phyloP scores from a whole-genome alignment of 2,797 vertebrate species.

The Anguilla anguilla region DNA sequence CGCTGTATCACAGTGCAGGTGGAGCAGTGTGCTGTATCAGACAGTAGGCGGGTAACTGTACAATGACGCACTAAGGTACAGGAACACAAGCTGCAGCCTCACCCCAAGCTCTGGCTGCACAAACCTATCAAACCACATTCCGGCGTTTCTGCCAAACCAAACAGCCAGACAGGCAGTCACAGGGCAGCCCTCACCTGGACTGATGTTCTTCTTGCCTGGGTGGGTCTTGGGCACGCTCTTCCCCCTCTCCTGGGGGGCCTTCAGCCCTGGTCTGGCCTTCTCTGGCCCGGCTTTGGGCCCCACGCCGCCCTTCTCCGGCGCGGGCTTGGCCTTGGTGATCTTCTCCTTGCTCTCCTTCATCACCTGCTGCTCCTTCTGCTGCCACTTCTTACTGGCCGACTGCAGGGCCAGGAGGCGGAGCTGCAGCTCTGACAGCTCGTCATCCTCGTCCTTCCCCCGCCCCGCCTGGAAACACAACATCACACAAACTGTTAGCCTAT shows the following conservation, averaged over 20 bases:
- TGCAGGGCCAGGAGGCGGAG: slow-evolving; percentile 93
- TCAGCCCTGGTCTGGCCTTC: slow-evolving; percentile 76
- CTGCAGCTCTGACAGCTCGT: slow-evolving; percentile 93
- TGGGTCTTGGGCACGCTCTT: slow-evolving; percentile 75
- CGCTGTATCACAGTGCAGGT: too few relatives aligned
- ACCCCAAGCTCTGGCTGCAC: neutral
- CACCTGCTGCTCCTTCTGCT: slow-evolving; percentile 95
- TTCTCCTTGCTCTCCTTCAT: slow-evolving; percentile 96
- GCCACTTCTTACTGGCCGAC: slow-evolving; percentile 98
- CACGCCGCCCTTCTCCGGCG: slow-evolving; percentile 71
- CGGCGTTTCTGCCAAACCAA: neutral
- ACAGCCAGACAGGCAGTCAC: neutral
- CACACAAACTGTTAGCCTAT: neutral
- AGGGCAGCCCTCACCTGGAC: slow-evolving; percentile 57
- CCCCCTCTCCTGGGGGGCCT: slow-evolving; percentile 69
- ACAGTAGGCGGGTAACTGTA: too few relatives aligned
- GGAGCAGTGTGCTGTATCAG: too few relatives aligned
- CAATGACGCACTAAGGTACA: too few relatives aligned
- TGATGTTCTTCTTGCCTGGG: slow-evolving; percentile 76
- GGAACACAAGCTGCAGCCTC: too few relatives aligned
- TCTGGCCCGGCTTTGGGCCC: slow-evolving; percentile 68
- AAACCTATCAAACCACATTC: neutral
- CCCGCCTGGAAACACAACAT: neutral
- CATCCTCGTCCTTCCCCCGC: slow-evolving; percentile 84
- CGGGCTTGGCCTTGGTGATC: slow-evolving; percentile 75